A percentile compares a stretch with the other conserved stretches of the same genome.
phyloP scores from a whole-genome alignment of 2,888 invertebrate genomes.

The Stenurella melanura region DNA sequence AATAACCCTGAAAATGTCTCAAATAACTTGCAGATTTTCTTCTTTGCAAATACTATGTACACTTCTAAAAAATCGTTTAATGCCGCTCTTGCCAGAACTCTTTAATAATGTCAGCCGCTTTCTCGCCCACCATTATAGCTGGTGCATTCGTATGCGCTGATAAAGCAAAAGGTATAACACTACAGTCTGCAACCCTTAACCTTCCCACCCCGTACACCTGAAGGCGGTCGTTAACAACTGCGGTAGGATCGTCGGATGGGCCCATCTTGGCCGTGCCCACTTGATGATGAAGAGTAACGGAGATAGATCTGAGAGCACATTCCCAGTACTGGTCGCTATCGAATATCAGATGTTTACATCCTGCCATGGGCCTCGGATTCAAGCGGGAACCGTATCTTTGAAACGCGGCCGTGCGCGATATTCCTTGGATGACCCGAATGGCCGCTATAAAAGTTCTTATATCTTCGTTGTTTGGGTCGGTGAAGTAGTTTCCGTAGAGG shows the following conservation, averaged over 20 bases:
- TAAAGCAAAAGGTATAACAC: slow-evolving; percentile 80
- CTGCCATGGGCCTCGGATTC: slow-evolving; percentile 75
- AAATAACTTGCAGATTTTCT: too few relatives aligned
- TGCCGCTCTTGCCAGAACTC: slow-evolving; percentile 71
- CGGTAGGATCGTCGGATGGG: slow-evolving; percentile 72
- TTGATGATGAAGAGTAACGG: slow-evolving; percentile 81
- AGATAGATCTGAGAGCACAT: slow-evolving; percentile 78
- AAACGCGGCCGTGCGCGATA: slow-evolving; percentile 74
- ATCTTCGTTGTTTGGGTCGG: slow-evolving; percentile 72
- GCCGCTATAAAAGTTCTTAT: slow-evolving; percentile 75
- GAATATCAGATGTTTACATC: slow-evolving; percentile 75
- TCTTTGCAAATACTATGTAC: too few relatives aligned
- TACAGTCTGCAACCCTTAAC: slow-evolving; percentile 81
- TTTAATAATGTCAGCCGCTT: slow-evolving; percentile 80
- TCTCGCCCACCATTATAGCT: slow-evolving; percentile 84
- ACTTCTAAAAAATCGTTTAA: too few relatives aligned
- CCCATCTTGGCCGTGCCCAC: slow-evolving; percentile 78
- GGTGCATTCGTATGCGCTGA: slow-evolving; percentile 82
- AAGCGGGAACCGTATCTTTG: slow-evolving; percentile 77
- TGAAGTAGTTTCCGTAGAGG: slow-evolving; percentile 75
- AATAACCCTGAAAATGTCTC: too few relatives aligned
- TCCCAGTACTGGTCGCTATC: slow-evolving; percentile 81
- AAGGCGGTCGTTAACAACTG: slow-evolving; percentile 73
- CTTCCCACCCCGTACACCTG: slow-evolving; percentile 76
- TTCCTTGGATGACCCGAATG: slow-evolving; percentile 73